Conservation (phyloP, 1,140 invertebrate species). For the Tetramorium alpestre region DNA sequence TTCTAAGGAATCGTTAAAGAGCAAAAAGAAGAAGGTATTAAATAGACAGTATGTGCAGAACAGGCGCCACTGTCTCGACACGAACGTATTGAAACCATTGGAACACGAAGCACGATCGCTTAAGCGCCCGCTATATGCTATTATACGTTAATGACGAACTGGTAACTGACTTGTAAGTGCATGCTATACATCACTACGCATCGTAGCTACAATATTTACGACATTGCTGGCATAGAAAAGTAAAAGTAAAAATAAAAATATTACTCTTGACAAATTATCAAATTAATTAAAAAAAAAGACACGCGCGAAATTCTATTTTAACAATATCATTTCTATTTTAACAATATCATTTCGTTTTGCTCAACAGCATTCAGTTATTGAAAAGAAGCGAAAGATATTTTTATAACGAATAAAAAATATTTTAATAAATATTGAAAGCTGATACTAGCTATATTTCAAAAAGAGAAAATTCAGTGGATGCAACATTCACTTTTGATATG, state of each 20-base stretch:
- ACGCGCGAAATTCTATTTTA: neutral
- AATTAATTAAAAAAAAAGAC: neutral
- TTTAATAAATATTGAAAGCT: neutral
- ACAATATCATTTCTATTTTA: slow-evolving; percentile 2
- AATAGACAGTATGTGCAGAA: slow-evolving; percentile 31
- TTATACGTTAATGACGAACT: slow-evolving; percentile 65
- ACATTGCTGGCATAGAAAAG: neutral
- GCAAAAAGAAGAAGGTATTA: neutral
- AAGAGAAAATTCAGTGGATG: neutral
- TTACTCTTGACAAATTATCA: neutral
- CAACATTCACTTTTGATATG: neutral
- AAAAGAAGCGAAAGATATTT: neutral
- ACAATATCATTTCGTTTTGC: neutral
- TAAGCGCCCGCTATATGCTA: slow-evolving; percentile 22
- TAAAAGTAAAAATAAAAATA: slow-evolving; percentile 9
- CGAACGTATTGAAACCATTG: slow-evolving; percentile 64
- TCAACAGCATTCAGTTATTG: neutral
- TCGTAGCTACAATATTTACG: slow-evolving; percentile 7
- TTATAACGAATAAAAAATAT: neutral
- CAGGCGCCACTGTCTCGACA: slow-evolving; percentile 62
- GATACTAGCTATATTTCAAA: neutral
- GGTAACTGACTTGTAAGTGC: slow-evolving; percentile 19
- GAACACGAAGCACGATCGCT: slow-evolving; percentile 61
- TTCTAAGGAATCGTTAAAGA: slow-evolving; percentile 65
- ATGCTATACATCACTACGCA: neutral